Evolutionary conservation across 2,797 vertebrate species (phyloP).

Genomic region (Helostoma temminkii): DNA sequence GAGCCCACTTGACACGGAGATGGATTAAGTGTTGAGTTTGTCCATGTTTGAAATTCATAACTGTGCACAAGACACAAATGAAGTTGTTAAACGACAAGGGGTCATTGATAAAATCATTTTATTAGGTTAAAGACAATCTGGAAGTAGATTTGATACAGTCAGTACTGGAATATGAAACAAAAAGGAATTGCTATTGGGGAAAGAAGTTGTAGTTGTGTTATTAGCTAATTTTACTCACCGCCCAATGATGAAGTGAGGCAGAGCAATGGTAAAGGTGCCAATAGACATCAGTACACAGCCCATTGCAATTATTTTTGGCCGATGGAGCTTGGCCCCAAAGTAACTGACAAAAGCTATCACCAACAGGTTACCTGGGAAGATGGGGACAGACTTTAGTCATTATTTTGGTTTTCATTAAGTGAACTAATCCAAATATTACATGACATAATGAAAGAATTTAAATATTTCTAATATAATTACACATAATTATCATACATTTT

Average conservation of each 20-base stretch:
- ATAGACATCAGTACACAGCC: conserved; percentile 82
- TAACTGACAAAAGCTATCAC: conserved; percentile 85
- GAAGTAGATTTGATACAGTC: not conserved
- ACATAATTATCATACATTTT: not conserved
- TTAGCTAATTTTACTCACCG: conserved; percentile 67
- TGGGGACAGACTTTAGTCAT: not conserved
- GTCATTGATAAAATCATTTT: not conserved
- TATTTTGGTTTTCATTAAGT: not conserved
- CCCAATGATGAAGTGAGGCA: conserved; percentile 85
- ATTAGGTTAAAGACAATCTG: not conserved
- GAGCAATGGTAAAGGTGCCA: conserved; percentile 83
- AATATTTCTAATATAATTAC: no score
- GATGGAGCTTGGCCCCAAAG: conserved; percentile 84
- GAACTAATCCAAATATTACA: not conserved
- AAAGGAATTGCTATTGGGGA: not conserved
- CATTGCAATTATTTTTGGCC: conserved; percentile 82
- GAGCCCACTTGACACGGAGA: conserved; percentile 85
- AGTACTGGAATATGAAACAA: not conserved
- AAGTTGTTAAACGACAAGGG: not conserved
- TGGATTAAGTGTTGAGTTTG: conserved; percentile 86
- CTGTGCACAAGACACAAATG: conserved; percentile 79
- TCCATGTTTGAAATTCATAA: conserved; percentile 88
- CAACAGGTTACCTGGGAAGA: conserved; percentile 80
- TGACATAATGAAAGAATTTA: not conserved
- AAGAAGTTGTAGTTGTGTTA: not conserved